phyloP scores from a whole-genome alignment of 2,888 invertebrate genomes.

The Ectemnius lituratus region DNA sequence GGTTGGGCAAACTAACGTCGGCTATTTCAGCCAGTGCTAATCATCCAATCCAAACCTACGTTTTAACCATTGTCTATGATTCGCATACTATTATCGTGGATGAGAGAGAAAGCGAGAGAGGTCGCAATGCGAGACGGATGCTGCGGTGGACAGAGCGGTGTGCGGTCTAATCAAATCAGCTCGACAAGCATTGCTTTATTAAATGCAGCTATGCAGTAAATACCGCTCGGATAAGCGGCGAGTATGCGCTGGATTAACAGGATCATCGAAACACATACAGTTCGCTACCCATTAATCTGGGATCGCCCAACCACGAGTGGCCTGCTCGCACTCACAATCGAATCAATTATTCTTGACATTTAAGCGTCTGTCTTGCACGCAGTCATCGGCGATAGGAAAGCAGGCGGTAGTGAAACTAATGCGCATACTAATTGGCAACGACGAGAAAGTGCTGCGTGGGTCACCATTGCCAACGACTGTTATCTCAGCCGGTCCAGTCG shows the following conservation, averaged over 20 bases:
- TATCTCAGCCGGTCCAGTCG: slow-evolving; percentile 5
- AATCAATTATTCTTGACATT: slow-evolving; percentile 8
- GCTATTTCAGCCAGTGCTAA: no score
- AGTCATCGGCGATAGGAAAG: background rate
- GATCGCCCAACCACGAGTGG: background rate
- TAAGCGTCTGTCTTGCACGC: background rate
- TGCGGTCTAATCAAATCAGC: slow-evolving; percentile 32
- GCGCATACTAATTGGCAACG: no score
- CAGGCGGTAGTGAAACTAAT: no score
- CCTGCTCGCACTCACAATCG: background rate
- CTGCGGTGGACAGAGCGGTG: no score
- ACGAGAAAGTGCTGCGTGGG: background rate
- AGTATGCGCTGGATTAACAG: no score
- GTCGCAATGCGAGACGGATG: no score
- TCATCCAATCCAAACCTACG: no score
- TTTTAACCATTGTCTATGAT: no score
- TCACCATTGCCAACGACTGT: slow-evolving; percentile 45
- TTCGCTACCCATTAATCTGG: background rate
- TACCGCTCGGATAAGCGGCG: no score
- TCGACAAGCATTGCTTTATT: slow-evolving; percentile 33
- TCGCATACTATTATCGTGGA: no score
- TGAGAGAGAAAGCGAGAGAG: no score
- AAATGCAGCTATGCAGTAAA: background rate
- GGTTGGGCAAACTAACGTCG: no score
- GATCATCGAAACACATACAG: background rate